Evolutionary conservation across 2,797 vertebrate species (phyloP).

Genomic region (Clarias platycephalus): DNA sequence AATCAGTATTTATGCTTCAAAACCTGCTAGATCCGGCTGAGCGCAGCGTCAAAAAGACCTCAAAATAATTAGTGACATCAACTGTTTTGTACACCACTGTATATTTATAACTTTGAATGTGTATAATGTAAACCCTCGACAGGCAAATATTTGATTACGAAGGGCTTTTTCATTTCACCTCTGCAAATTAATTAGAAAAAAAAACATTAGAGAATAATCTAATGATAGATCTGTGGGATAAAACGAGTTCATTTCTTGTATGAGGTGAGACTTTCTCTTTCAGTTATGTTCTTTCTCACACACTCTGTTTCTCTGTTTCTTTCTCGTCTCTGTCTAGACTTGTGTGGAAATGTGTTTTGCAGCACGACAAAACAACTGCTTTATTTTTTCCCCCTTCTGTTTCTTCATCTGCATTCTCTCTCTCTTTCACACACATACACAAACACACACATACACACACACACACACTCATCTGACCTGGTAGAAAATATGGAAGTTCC

Average conservation of each 20-base stretch:
- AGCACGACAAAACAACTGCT: neutral
- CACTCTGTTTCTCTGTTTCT: neutral
- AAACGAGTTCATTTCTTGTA: neutral
- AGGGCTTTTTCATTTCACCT: neutral
- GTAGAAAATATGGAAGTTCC: slow-evolving; percentile 97
- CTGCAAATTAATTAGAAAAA: neutral
- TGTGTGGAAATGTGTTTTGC: neutral
- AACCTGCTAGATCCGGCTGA: no score
- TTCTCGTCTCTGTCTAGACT: neutral
- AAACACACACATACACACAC: no score
- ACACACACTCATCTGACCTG: slow-evolving; percentile 75
- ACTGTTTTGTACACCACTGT: neutral
- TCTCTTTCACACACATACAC: neutral
- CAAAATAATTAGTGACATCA: no score
- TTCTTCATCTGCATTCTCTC: neutral
- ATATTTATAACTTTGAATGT: neutral
- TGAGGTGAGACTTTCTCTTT: neutral
- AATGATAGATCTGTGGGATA: neutral
- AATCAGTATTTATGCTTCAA: no score
- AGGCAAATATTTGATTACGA: neutral
- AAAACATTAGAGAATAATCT: neutral
- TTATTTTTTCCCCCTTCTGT: no score
- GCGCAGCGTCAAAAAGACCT: no score
- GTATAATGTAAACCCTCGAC: neutral
- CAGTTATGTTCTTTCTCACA: neutral